Conservation (phyloP, 2,888 invertebrate genomes). For the Mantis religiosa region DNA sequence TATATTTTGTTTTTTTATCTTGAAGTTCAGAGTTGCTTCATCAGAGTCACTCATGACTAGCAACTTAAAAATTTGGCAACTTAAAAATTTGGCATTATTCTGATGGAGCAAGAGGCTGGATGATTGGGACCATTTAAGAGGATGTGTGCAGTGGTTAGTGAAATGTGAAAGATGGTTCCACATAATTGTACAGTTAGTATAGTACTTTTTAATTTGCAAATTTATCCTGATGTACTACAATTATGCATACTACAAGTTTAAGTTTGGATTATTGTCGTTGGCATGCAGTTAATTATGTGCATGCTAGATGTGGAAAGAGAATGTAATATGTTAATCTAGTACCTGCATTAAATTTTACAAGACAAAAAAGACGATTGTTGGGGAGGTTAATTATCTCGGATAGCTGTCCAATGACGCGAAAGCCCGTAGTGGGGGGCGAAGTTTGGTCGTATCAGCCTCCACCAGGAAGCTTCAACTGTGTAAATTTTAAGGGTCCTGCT, state of each 20-base stretch:
- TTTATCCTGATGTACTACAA: neutral
- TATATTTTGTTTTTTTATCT: neutral
- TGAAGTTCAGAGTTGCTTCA: neutral
- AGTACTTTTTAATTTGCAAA: neutral
- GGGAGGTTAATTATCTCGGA: too few species aligned
- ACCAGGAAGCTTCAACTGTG: too few species aligned
- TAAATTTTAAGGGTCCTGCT: too few species aligned
- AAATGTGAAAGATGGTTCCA: constrained; percentile 8
- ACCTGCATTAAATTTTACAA: constrained; percentile 21
- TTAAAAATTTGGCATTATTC: neutral
- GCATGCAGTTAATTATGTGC: neutral
- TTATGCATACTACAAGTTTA: neutral
- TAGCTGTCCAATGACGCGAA: too few species aligned
- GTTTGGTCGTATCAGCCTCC: too few species aligned
- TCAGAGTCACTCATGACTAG: neutral
- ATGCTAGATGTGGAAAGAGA: neutral
- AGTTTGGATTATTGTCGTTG: neutral
- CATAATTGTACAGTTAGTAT: constrained; percentile 12
- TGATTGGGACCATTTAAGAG: constrained; percentile 26
- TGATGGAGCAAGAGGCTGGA: constrained; percentile 23
- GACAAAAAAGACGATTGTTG: too few species aligned
- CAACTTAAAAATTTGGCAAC: too few species aligned
- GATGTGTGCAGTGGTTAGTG: constrained; percentile 7
- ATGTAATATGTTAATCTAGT: neutral
- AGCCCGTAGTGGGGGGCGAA: too few species aligned